phyloP scores from a whole-genome alignment of 2,888 invertebrate genomes.

The Deilephila porcellus region DNA sequence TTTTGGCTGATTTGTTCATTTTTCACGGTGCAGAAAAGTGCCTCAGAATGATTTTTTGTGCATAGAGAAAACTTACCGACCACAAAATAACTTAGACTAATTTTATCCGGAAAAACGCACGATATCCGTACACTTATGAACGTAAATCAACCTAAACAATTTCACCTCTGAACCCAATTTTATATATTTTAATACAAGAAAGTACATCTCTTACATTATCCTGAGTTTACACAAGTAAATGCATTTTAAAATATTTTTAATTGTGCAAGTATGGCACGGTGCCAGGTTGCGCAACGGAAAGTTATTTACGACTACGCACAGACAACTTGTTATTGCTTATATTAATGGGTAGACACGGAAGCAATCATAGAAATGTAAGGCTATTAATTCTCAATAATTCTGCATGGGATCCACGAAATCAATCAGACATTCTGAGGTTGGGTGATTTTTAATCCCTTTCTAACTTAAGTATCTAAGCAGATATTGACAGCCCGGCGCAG shows the following conservation, averaged over 20 bases:
- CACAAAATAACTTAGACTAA: too few relatives aligned
- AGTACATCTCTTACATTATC: neutral
- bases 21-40: too few relatives aligned
- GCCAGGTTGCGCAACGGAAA: constrained; percentile 46
- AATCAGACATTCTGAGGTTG: neutral
- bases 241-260: constrained; percentile 29
- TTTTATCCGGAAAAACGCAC: too few relatives aligned
- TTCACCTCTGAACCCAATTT: neutral
- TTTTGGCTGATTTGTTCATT: too few relatives aligned
- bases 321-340: constrained; percentile 41
- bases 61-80: too few relatives aligned
- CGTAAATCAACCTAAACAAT: neutral
- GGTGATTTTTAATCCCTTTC: too few relatives aligned
- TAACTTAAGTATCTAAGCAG: too few relatives aligned
- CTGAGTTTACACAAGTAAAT: constrained; percentile 8
- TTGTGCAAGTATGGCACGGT: constrained; percentile 43
- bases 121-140: too few relatives aligned
- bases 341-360: constrained; percentile 39
- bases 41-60: too few relatives aligned
- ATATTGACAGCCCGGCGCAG: too few relatives aligned
- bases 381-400: neutral
- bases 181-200: neutral
- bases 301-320: constrained; percentile 43
- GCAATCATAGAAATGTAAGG: neutral
- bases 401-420: neutral